Percentiles rank a stretch among this genome's conserved stretches.
phyloP scores from a whole-genome alignment of 2,797 vertebrate genomes.

The Phrynocephalus guinanensis region DNA sequence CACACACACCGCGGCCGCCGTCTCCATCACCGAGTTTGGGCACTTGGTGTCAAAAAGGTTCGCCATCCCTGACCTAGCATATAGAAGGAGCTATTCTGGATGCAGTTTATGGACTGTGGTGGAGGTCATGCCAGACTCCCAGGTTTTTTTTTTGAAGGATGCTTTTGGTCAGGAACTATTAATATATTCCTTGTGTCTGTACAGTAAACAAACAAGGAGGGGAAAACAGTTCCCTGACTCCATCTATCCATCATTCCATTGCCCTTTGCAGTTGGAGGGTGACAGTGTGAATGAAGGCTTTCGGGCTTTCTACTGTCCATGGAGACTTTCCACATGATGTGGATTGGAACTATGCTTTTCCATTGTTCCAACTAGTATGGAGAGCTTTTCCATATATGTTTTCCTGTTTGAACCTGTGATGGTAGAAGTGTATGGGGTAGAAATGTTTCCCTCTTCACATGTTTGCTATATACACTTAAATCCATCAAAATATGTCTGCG shows the following conservation, averaged over 20 bases:
- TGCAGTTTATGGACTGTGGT: too few species aligned
- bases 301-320: neutral
- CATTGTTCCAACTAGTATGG: neutral
- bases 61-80: too few species aligned
- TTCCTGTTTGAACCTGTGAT: neutral
- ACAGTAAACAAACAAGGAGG: too few species aligned
- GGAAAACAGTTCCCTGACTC: too few species aligned
- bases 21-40: too few species aligned
- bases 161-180: too few species aligned
- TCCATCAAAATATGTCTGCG: too few species aligned
- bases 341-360: neutral
- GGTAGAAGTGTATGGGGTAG: neutral
- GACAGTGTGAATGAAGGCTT: neutral
- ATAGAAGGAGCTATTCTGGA: neutral
- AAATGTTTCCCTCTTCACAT: neutral
- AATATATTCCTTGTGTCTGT: too few species aligned
- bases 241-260: neutral
- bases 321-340: neutral
- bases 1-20: too few species aligned
- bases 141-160: too few species aligned
- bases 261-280: neutral
- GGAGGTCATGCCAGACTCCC: too few species aligned
- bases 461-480: neutral
- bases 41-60: too few species aligned
- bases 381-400: neutral